Percentiles rank a stretch among this genome's conserved stretches.
Evolutionary conservation across 64 coral and sea anemone genomes (phyloP).

Genomic region (Anthopleura sola): DNA sequence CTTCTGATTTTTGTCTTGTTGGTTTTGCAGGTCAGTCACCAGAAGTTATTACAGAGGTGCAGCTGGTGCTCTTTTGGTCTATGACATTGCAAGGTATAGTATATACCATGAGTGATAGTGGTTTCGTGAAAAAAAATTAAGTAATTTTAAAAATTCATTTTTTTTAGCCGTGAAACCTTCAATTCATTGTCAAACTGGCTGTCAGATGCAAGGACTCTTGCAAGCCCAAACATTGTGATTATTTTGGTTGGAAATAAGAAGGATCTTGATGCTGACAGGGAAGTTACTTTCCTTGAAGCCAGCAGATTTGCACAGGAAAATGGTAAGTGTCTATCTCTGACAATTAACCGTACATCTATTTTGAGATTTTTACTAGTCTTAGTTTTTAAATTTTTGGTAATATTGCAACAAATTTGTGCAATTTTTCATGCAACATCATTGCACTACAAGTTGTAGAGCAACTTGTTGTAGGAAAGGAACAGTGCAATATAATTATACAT

Average conservation of each 20-base stretch:
- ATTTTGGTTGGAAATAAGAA: conserved; percentile 99
- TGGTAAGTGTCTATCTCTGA: conserved; percentile 40
- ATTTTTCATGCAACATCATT: no score
- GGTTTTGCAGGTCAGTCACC: conserved; percentile 75
- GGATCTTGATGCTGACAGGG: conserved; percentile 96
- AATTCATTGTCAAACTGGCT: conserved; percentile 98
- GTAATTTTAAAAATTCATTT: no score
- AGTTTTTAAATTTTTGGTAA: no score
- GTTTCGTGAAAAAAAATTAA: no score
- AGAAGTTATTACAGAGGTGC: conserved; percentile 99
- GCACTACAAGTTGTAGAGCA: no score
- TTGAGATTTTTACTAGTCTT: neutral
- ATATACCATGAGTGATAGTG: no score
- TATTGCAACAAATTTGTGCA: no score
- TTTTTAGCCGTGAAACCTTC: conserved; percentile 92
- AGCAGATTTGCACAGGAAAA: conserved; percentile 99
- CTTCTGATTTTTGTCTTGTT: neutral
- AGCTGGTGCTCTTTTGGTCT: conserved; percentile 93
- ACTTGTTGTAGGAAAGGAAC: no score
- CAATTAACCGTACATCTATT: neutral
- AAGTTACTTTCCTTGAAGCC: conserved; percentile 97
- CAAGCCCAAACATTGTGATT: conserved; percentile 98
- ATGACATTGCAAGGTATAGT: conserved; percentile 95
- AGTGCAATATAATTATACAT: no score
- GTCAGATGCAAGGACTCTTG: conserved; percentile 96